Evolutionary conservation across 2,888 invertebrate genomes (phyloP).

Genomic region (Azorinus chamasolen): DNA sequence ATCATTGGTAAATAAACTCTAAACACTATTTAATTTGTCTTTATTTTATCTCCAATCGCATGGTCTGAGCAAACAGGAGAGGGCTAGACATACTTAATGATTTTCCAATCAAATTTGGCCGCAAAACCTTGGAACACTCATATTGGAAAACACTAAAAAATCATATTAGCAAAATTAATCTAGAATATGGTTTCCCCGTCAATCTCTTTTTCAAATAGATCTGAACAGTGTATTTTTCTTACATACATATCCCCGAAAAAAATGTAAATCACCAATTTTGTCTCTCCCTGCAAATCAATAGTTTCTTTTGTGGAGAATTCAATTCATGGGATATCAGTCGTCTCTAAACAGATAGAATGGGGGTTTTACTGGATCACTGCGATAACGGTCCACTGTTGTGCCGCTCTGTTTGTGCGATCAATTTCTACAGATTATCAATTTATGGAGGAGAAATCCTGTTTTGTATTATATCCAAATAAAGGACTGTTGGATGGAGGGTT

Average conservation of each 20-base stretch:
- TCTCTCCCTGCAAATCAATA: conserved; percentile 32
- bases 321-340: conserved; percentile 38
- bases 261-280: conserved; percentile 36
- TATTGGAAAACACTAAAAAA: too few relatives aligned
- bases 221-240: conserved; percentile 1
- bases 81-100: too few relatives aligned
- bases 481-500: conserved; percentile 50
- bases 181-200: too few relatives aligned
- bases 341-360: conserved; percentile 37
- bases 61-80: too few relatives aligned
- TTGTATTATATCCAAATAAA: conserved; percentile 67
- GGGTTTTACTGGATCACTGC: conserved; percentile 21
- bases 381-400: conserved; percentile 33
- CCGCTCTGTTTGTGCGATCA: conserved; percentile 44
- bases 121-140: too few relatives aligned
- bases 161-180: too few relatives aligned
- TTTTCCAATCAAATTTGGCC: too few relatives aligned
- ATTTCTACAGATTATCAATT: conserved; percentile 62
- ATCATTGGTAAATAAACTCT: too few relatives aligned
- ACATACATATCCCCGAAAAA: conserved; percentile 3
- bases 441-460: conserved; percentile 54
- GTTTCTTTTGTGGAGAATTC: conserved; percentile 45
- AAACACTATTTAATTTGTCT: too few relatives aligned
- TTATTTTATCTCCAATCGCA: too few relatives aligned
- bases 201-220: too few relatives aligned